Conservation (phyloP, 2,888 invertebrate species). For the Sylvicola cinctus region DNA sequence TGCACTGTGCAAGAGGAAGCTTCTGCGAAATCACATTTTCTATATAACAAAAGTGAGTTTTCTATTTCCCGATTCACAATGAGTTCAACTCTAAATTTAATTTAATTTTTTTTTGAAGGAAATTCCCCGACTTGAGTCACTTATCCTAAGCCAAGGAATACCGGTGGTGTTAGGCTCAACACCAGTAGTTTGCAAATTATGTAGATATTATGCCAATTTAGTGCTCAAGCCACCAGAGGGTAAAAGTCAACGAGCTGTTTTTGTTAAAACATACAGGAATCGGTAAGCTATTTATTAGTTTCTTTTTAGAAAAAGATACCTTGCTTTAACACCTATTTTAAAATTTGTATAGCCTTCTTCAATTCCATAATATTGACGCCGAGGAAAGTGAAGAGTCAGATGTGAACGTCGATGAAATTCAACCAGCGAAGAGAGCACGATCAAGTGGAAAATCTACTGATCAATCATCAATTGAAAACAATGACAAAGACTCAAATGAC, state of each 20-base stretch:
- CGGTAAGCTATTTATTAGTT: conserved; percentile 26
- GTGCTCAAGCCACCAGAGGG: conserved; percentile 38
- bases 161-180: conserved; percentile 44
- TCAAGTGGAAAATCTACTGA: conserved; percentile 12
- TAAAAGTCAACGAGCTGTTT: conserved; percentile 25
- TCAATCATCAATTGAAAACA: conserved; percentile 17
- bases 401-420: conserved; percentile 9
- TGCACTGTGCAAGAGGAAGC: conserved; percentile 50
- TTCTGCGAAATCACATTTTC: conserved; percentile 58
- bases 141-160: conserved; percentile 26
- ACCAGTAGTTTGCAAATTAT: conserved; percentile 62
- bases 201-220: conserved; percentile 55
- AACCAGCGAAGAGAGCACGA: conserved; percentile 14
- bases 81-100: neutral
- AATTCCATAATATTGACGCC: conserved; percentile 48
- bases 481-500: conserved; percentile 14
- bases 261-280: conserved; percentile 34
- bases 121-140: no score
- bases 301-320: conserved; percentile 1
- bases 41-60: conserved; percentile 35
- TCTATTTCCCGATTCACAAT: neutral
- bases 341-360: conserved; percentile 37
- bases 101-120: conserved; percentile 4
- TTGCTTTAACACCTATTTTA: conserved; percentile 1
- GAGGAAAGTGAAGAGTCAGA: conserved; percentile 13